Evolutionary conservation across 1,140 invertebrate genomes (phyloP).

Genomic region (Lethrus apterus): DNA sequence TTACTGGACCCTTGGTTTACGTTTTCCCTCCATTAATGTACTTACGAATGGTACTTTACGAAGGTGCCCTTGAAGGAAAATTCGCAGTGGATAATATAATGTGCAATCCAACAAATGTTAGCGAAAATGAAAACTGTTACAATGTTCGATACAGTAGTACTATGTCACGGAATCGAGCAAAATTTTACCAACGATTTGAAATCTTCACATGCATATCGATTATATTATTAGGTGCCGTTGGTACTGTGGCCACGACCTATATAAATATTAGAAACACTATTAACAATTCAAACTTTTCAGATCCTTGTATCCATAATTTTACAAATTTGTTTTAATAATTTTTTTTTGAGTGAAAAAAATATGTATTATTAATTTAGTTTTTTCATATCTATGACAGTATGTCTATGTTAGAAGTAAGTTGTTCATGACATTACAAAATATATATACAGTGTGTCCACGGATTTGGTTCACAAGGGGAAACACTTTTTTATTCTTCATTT

Average conservation of each 20-base stretch:
- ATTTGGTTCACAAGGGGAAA: too few relatives aligned
- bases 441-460: too few relatives aligned
- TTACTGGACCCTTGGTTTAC: slow-evolving; percentile 78
- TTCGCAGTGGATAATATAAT: slow-evolving; percentile 21
- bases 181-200: slow-evolving; percentile 22
- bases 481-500: too few relatives aligned
- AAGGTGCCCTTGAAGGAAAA: slow-evolving; percentile 20
- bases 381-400: too few relatives aligned
- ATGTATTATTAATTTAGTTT: too few relatives aligned
- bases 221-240: slow-evolving; percentile 44
- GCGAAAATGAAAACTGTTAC: slow-evolving; percentile 6
- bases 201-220: slow-evolving; percentile 36
- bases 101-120: slow-evolving; percentile 22
- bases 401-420: too few relatives aligned
- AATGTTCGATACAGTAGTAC: neutral
- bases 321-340: too few relatives aligned
- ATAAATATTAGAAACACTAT: slow-evolving; percentile 53
- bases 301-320: slow-evolving; percentile 57
- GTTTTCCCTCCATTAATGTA: slow-evolving; percentile 81
- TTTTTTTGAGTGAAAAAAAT: too few relatives aligned
- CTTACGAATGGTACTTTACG: slow-evolving; percentile 42
- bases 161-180: neutral
- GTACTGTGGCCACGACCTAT: slow-evolving; percentile 53
- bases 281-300: slow-evolving; percentile 50
- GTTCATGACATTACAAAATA: too few relatives aligned